Evolutionary conservation across 1,140 invertebrate species (phyloP), one percentile per base, ranked within the genome.

Genomic region (Micrasema longulum): DNA sequence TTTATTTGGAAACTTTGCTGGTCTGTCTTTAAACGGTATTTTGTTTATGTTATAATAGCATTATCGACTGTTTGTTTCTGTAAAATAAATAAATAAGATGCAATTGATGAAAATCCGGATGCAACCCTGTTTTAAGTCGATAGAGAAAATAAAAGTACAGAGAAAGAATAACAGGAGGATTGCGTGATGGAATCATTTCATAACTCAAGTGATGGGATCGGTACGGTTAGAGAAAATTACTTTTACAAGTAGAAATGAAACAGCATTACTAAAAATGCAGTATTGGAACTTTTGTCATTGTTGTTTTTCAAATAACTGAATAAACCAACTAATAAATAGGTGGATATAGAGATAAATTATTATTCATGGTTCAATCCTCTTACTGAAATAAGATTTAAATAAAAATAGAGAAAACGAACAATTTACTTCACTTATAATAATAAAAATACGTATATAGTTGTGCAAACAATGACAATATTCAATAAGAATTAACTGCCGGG

Each of bases 141-240:
- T 31, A 64, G 23, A 47, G 11, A n/a, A 41, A 26, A 55, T 31
- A 31, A 60, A 60, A 31, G 50, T 11, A 53, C 12, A 22, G 43
- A 3, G 47, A 47, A 60, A 48, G 52, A 60, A 68, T 68, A 68
- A 68, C 65, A 68, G 36, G 14, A 63, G 73, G 23, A 71, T 69
- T 75, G 73, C 71, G 69, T 71, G 73, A 75, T 75, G 65, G 65
- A 75, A 75, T 75, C 69, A 75, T 75, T 75, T 75, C 73, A 71
- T 75, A 75, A 75, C 69, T 71, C 73, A 72, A 69, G 65, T 35
- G 73, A 69, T 64, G 64, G 57, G 73, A 75, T 75, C 47, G 64
- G 73, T 69, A 66, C 63, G 47, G 52, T 26, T 23, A 23, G 4
- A 23, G 35, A 31, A 31, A 31, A 31, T 7, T 4, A 31, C 26